These are phyloP conservation scores for Dynastes hyllus DNA, from an alignment of 2,888 invertebrate genomes.

Conservation along the genomic window DNA sequence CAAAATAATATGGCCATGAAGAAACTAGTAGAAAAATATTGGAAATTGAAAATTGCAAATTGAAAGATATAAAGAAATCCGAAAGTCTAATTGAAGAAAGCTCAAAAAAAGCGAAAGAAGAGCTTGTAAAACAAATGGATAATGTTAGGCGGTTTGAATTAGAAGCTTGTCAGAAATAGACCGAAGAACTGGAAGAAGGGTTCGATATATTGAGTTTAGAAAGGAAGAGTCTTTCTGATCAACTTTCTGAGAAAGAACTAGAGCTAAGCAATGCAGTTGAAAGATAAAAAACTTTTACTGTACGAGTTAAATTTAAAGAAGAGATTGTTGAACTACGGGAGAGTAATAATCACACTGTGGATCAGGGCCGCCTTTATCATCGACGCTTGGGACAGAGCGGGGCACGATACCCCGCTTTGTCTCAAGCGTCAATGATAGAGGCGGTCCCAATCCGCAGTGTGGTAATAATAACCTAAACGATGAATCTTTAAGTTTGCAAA, in stretches of 20 bases:
- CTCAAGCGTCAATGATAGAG: too few species aligned
- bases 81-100: slow-evolving; percentile 65
- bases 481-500: slow-evolving; percentile 24
- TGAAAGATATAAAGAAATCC: slow-evolving; percentile 40
- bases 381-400: too few species aligned
- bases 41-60: slow-evolving; percentile 58
- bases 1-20: slow-evolving; percentile 81
- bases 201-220: slow-evolving; percentile 44
- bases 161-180: slow-evolving; percentile 60
- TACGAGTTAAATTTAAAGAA: background rate
- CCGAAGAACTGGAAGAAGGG: slow-evolving; percentile 59
- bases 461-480: slow-evolving; percentile 5
- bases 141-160: slow-evolving; percentile 61
- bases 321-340: slow-evolving; percentile 39
- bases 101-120: slow-evolving; percentile 48
- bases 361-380: too few species aligned
- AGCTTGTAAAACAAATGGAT: slow-evolving; percentile 41
- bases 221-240: slow-evolving; percentile 44
- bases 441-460: too few species aligned
- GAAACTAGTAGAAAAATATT: slow-evolving; percentile 74
- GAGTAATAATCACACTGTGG: slow-evolving; percentile 1
- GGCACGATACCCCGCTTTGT: too few species aligned
- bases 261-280: slow-evolving; percentile 24
- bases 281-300: slow-evolving; percentile 12
- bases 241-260: slow-evolving; percentile 19